Evolutionary conservation across 1,140 invertebrate species (phyloP), one percentile per base, ranked within the genome.

Genomic region (Orchesella cincta): DNA sequence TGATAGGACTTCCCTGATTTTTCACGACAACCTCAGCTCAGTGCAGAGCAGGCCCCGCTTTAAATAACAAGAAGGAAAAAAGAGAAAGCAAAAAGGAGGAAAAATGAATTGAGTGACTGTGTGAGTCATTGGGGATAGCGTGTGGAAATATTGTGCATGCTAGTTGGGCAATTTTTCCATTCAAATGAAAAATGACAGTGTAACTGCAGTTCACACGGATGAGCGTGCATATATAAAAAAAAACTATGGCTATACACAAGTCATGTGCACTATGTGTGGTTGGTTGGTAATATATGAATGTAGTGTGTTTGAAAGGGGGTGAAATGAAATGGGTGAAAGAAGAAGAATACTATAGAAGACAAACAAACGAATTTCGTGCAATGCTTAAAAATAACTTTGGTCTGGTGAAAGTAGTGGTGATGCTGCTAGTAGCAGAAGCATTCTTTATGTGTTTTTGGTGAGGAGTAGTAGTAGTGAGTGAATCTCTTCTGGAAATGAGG

Each of bases 111-210:
- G 28, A 33, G 62, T 33, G 12, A 29, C 8, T 67, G 29, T 33
- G 3, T 67, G 62, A 67, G 62, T 67, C 62, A 67, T 57, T 57
- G 54, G 54, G 54, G 23, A 26, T 57, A 57, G 54, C 3, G 54
- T 3, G 31, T 26, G 31, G n/a, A 67, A 67, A 67, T 67, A 67
- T 67, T 67, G 62, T 67, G 62, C 62, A 31, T 67, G 26, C 31
- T 33, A 67, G 26, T 67, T 67, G 12, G 62, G 62, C 33, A 67
- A 67, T 67, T 67, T 67, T 67, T 67, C 62, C 62, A 67, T 67
- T 67, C 62, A 67, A 67, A 67, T 67, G 62, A 67, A 67, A 67
- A 67, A 67, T 67, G 62, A 67, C 62, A 67, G 54, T 57, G 54
- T 12, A 57, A 57, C 12, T 67, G 62, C 62, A 67, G 62, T 67